Evolutionary conservation across 2,113 vertebrate species (phyloP).

Genomic region (Hippoglossus stenolepis): DNA sequence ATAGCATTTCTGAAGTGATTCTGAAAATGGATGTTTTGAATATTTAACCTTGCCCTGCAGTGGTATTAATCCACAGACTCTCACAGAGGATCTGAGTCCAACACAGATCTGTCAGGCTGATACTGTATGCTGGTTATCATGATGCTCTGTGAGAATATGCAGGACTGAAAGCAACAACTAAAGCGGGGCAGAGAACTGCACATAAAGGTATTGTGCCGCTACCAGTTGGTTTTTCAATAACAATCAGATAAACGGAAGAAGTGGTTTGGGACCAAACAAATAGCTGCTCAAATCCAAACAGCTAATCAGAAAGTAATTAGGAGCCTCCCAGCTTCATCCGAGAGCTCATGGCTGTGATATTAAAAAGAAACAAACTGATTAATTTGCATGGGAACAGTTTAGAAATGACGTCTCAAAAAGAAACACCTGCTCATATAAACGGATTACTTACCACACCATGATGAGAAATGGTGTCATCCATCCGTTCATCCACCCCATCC

Average conservation of each 20-base stretch:
- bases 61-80: constrained; percentile 43
- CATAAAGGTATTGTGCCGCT: background rate
- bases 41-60: constrained; percentile 62
- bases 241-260: background rate
- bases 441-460: background rate
- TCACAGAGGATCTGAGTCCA: constrained; percentile 11
- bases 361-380: constrained; percentile 8
- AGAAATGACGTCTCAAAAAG: background rate
- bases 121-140: constrained; percentile 1
- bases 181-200: background rate
- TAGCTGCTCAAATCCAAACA: background rate
- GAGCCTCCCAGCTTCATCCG: background rate
- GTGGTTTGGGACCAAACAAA: background rate
- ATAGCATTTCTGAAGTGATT: constrained; percentile 44
- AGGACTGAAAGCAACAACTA: background rate
- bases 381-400: background rate
- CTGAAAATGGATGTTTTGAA: constrained; percentile 64
- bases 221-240: background rate
- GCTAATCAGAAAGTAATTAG: constrained; percentile 30
- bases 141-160: constrained; percentile 10
- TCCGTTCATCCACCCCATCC: too few relatives aligned
- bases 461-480: background rate
- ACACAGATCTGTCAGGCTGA: constrained; percentile 29
- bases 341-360: background rate
- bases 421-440: background rate